Percentiles rank a stretch among this genome's conserved stretches.
Evolutionary conservation across 2,797 vertebrate genomes (phyloP).

Genomic region (Falco naumanni): DNA sequence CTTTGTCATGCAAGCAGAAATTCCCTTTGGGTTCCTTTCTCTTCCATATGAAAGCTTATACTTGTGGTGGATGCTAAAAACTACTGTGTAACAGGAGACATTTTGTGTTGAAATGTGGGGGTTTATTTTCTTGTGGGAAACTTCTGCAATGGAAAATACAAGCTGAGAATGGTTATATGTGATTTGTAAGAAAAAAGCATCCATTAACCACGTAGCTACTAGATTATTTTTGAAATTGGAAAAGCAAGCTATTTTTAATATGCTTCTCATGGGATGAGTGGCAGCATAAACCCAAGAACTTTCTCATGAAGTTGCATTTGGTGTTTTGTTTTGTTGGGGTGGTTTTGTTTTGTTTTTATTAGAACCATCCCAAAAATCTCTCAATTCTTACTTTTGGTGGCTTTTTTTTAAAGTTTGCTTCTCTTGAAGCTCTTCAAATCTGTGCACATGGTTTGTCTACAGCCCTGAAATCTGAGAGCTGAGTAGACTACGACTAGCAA

Average conservation of each 20-base stretch:
- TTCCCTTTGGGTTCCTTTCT: neutral
- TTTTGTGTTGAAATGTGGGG: neutral
- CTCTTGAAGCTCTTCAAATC: neutral
- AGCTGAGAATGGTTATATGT: neutral
- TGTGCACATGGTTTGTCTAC: neutral
- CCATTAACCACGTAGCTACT: neutral
- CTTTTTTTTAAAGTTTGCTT: neutral
- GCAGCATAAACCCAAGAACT: neutral
- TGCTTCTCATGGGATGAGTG: neutral
- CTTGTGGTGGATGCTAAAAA: neutral
- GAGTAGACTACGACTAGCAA: neutral
- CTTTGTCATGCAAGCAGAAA: neutral
- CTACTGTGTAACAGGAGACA: neutral
- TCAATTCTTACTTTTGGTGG: neutral
- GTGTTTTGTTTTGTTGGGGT: accelerated
- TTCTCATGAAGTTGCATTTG: neutral
- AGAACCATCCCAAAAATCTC: neutral
- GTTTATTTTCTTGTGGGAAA: neutral
- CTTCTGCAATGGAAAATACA: neutral
- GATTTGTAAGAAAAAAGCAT: neutral
- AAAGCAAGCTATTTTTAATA: neutral
- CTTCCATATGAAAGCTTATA: neutral
- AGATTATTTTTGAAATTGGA: neutral
- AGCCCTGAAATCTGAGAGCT: neutral
- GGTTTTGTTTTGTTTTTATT: neutral